A percentile compares a stretch with the other conserved stretches of the same genome.
phyloP scores from a whole-genome alignment of 2,113 vertebrate species.

The Halcyon senegalensis region DNA sequence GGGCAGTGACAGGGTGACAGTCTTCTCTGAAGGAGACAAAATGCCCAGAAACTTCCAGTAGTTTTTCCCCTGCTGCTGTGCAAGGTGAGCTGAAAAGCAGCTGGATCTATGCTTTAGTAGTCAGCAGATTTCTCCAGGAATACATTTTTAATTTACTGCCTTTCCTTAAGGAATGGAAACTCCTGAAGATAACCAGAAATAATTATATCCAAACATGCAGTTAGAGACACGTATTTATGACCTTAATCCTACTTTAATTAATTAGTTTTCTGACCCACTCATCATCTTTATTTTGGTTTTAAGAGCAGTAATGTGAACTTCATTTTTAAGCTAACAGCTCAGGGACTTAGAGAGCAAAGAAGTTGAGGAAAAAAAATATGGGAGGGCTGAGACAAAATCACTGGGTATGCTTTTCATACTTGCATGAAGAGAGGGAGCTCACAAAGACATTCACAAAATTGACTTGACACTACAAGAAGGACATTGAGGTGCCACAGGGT shows the following conservation, averaged over 20 bases:
- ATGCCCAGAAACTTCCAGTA: background rate
- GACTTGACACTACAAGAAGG: background rate
- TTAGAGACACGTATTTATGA: background rate
- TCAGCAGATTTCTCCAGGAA: background rate
- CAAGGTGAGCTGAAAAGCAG: background rate
- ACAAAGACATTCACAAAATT: background rate
- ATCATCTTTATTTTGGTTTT: background rate
- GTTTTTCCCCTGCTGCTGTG: background rate
- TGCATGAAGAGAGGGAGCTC: background rate
- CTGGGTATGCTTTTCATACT: background rate
- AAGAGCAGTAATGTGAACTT: background rate
- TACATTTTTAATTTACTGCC: background rate
- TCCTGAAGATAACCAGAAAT: background rate
- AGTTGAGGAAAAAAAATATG: background rate
- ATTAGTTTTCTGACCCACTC: background rate
- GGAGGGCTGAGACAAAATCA: background rate
- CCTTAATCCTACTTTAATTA: constrained; percentile 12
- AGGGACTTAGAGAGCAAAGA: background rate
- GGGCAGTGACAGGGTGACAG: background rate
- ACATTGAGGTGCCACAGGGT: background rate
- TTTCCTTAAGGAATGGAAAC: background rate
- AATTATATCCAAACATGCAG: background rate
- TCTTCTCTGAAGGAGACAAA: background rate
- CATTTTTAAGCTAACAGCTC: background rate
- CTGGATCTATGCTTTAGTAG: background rate